These are phyloP conservation scores for Erythrolamprus reginae DNA, from an alignment of 2,113 vertebrate genomes.

Conservation along the genomic window DNA sequence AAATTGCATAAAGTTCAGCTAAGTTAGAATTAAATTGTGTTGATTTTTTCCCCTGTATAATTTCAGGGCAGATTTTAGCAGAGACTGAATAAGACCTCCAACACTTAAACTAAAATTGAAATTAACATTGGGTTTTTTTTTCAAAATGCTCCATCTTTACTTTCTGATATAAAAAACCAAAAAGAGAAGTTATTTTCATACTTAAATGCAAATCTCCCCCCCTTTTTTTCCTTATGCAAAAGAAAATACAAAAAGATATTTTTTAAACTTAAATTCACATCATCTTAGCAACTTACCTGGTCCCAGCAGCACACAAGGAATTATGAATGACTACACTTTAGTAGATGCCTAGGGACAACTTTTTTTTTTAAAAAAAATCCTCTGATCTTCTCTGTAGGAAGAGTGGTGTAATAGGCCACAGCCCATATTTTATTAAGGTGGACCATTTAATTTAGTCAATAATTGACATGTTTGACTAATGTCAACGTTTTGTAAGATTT, in stretches of 20 bases:
- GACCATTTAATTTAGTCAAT: constrained; percentile 23
- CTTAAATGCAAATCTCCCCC: not conserved
- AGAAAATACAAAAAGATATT: not conserved
- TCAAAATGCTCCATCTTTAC: not conserved
- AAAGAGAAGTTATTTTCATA: not conserved
- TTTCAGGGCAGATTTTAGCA: not conserved
- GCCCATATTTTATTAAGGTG: constrained; percentile 30
- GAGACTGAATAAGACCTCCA: not conserved
- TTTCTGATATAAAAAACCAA: not conserved
- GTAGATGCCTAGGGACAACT: not conserved
- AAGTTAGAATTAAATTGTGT: not conserved
- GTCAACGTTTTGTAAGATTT: constrained; percentile 39
- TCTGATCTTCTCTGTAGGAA: not conserved
- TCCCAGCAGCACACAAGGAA: not conserved
- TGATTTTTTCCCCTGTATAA: not conserved
- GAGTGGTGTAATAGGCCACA: constrained; percentile 1
- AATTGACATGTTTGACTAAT: constrained; percentile 44
- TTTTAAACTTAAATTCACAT: not conserved
- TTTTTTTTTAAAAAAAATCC: not conserved
- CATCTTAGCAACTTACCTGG: not conserved
- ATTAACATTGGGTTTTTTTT: not conserved
- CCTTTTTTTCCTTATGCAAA: not conserved
- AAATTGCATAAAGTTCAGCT: not conserved
- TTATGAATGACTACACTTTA: constrained; percentile 36
- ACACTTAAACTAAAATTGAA: not conserved